A percentile compares a stretch with the other conserved stretches of the same genome.
Evolutionary conservation across 2,797 vertebrate species (phyloP).

Genomic region (Lepus oiostolus): DNA sequence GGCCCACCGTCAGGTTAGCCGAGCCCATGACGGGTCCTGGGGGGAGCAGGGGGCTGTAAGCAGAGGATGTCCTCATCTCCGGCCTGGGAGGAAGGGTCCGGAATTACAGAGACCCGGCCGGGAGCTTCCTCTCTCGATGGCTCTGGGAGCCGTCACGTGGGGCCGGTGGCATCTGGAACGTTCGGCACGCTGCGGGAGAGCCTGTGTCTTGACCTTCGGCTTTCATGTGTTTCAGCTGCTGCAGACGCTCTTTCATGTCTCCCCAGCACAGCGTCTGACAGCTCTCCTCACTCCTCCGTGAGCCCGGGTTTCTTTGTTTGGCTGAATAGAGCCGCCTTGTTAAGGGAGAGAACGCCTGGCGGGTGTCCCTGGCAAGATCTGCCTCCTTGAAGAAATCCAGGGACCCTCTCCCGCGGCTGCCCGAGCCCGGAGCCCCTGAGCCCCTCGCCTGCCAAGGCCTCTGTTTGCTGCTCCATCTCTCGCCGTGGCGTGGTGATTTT

Average conservation of each 20-base stretch:
- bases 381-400: conserved; percentile 70
- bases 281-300: conserved; percentile 49
- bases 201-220: conserved; percentile 56
- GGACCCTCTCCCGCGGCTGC: conserved; percentile 50
- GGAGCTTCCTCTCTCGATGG: fast-evolving
- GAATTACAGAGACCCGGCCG: not conserved
- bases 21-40: fast-evolving
- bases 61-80: too few relatives aligned
- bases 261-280: conserved; percentile 61
- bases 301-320: conserved; percentile 69
- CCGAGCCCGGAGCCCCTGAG: not conserved
- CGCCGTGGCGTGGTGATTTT: not conserved
- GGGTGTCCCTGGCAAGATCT: conserved; percentile 59
- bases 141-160: not conserved
- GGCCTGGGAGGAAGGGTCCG: too few relatives aligned
- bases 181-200: not conserved
- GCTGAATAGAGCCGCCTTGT: conserved; percentile 77
- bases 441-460: not conserved
- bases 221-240: conserved; percentile 1
- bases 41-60: fast-evolving
- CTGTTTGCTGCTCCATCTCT: not conserved
- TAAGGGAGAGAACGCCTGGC: conserved; percentile 55
- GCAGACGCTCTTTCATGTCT: conserved; percentile 56
- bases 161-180: not conserved
- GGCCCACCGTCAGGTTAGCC: not conserved